phyloP scores from a whole-genome alignment of 2,113 vertebrate genomes.

The Nettapus auritus region DNA sequence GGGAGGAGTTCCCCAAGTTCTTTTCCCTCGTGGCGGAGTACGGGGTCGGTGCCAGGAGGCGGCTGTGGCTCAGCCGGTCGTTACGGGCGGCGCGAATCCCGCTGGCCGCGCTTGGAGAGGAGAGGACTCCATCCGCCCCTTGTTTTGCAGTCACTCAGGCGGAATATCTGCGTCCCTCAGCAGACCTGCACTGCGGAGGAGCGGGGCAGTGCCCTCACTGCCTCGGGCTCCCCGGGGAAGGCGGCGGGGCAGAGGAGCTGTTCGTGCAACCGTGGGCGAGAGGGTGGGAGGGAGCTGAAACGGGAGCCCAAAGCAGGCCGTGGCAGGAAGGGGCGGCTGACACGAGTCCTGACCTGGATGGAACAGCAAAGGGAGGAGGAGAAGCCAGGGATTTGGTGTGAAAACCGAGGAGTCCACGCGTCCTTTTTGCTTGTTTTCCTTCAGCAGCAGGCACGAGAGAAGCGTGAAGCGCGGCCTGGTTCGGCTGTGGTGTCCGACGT shows the following conservation, averaged over 20 bases:
- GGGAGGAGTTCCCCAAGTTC: neutral
- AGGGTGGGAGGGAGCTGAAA: slow-evolving; percentile 20
- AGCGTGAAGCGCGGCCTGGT: neutral
- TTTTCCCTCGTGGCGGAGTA: neutral
- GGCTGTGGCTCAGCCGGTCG: neutral
- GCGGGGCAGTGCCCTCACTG: neutral
- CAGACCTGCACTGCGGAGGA: neutral
- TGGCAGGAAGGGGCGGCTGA: neutral
- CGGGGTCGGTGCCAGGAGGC: neutral
- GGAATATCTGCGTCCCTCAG: neutral
- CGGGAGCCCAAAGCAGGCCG: neutral
- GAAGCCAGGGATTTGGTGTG: neutral
- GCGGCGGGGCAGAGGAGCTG: neutral
- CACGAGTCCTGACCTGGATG: neutral
- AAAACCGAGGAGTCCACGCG: neutral
- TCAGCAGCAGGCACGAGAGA: neutral
- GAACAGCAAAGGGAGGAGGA: neutral
- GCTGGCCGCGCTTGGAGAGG: neutral
- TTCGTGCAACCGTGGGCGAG: neutral
- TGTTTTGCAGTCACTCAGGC: neutral
- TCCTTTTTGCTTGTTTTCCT: no score
- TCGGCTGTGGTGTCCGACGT: no score
- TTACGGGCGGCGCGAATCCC: neutral
- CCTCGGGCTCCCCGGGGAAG: neutral
- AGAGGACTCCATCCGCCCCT: neutral